Evolutionary conservation across 2,113 vertebrate species (phyloP).

Genomic region (Psammodynastes pulverulentus): DNA sequence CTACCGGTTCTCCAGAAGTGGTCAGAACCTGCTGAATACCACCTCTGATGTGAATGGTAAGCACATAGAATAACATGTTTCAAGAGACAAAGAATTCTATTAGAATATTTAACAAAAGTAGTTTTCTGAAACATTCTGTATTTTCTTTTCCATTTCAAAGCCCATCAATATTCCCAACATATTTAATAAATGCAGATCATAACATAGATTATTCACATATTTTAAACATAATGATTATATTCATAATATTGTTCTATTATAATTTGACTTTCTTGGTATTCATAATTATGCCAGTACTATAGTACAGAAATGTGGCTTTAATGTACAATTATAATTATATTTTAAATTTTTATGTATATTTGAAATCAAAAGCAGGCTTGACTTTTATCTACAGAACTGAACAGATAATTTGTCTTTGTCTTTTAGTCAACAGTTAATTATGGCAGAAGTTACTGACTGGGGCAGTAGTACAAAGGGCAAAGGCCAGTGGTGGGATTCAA

Average conservation of each 20-base stretch:
- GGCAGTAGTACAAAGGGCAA: neutral
- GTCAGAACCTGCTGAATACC: too few species aligned
- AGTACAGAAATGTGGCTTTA: slow-evolving; percentile 32
- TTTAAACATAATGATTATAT: slow-evolving; percentile 51
- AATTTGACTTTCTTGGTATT: slow-evolving; percentile 33
- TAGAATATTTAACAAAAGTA: slow-evolving; percentile 7
- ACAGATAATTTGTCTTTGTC: slow-evolving; percentile 3
- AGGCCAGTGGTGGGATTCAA: too few species aligned
- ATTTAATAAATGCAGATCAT: slow-evolving; percentile 13
- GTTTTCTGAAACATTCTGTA: slow-evolving; percentile 24
- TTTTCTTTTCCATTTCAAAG: slow-evolving; percentile 31
- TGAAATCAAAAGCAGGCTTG: slow-evolving; percentile 15
- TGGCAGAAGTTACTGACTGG: neutral
- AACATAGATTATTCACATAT: slow-evolving; percentile 49
- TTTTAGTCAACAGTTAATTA: neutral
- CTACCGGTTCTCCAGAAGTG: too few species aligned
- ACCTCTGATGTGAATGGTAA: neutral
- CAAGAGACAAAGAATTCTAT: slow-evolving; percentile 28
- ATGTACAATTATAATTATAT: neutral
- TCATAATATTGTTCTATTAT: slow-evolving; percentile 32
- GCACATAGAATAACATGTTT: neutral
- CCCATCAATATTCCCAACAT: slow-evolving; percentile 34
- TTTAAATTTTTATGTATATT: slow-evolving; percentile 15
- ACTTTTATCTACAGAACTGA: neutral
- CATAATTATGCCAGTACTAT: slow-evolving; percentile 35